Percentiles rank a stretch among this genome's conserved stretches.
These are phyloP conservation scores for Aricia artaxerxes DNA, from an alignment of 2,888 invertebrate genomes.

Conservation along the genomic window DNA sequence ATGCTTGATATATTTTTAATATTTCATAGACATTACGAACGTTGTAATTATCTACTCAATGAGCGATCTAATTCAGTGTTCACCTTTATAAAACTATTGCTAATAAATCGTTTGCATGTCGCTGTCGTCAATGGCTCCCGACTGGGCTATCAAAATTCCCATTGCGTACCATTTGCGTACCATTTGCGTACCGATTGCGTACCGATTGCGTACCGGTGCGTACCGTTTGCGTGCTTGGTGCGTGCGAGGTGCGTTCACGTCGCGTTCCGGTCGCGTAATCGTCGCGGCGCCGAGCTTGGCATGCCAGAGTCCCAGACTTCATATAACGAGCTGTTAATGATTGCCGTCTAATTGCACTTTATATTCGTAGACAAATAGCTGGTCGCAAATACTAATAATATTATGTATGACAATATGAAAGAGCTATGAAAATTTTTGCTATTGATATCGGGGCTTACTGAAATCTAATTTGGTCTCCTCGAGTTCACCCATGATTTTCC, in stretches of 20 bases:
- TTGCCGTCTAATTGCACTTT: constrained; percentile 56
- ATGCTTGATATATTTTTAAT: neutral
- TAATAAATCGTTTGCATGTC: constrained; percentile 49
- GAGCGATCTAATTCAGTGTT: constrained; percentile 46
- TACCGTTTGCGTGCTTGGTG: constrained; percentile 37
- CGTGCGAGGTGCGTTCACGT: constrained; percentile 40
- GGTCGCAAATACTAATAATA: neutral
- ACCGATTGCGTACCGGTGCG: constrained; percentile 41
- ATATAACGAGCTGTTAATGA: constrained; percentile 60
- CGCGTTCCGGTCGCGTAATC: constrained; percentile 39
- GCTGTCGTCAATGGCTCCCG: constrained; percentile 37
- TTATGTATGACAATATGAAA: neutral
- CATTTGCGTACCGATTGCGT: constrained; percentile 43
- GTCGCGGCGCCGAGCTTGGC: constrained; percentile 39
- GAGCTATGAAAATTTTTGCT: no score
- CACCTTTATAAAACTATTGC: constrained; percentile 68
- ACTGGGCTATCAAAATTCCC: constrained; percentile 38
- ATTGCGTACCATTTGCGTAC: constrained; percentile 41
- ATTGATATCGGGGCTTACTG: no score
- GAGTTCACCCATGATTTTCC: no score
- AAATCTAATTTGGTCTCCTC: no score
- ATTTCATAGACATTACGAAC: neutral
- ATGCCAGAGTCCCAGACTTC: constrained; percentile 39
- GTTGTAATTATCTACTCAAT: neutral
- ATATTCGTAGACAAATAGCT: constrained; percentile 30